These are phyloP conservation scores for Pseudorhiza aurosa DNA, from an alignment of 30 jellyfish, hydroid and myxozoan genomes.

Conservation along the genomic window DNA sequence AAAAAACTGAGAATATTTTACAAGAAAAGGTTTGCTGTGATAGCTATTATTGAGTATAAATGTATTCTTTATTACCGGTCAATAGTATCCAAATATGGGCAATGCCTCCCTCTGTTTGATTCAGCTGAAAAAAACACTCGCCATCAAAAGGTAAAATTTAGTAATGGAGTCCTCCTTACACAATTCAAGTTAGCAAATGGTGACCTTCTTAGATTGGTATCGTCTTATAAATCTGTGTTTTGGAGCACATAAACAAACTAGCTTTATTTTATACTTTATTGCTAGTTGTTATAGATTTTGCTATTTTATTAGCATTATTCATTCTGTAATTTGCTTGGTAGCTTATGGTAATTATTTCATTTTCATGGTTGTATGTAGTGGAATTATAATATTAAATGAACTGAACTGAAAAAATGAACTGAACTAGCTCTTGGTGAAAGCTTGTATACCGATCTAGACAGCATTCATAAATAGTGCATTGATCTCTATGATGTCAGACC, in stretches of 20 bases:
- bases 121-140: constrained; percentile 42
- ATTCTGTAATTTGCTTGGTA: not conserved
- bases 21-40: no score
- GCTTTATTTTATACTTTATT: no score
- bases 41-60: not conserved
- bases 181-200: no score
- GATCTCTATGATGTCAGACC: no score
- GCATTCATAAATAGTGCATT: no score
- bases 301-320: not conserved
- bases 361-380: not conserved
- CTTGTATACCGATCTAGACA: no score
- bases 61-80: constrained; percentile 57
- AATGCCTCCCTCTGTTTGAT: constrained; percentile 76
- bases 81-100: constrained; percentile 98
- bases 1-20: no score
- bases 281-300: not conserved
- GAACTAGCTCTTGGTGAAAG: no score
- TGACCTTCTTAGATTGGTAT: no score
- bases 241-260: no score
- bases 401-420: not conserved
- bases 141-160: not conserved
- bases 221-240: no score
- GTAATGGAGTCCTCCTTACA: no score
- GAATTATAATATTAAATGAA: not conserved
- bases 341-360: not conserved